Percentiles rank a stretch among this genome's conserved stretches.
phyloP scores from a whole-genome alignment of 2,888 invertebrate genomes.

The Alsophila aescularia region DNA sequence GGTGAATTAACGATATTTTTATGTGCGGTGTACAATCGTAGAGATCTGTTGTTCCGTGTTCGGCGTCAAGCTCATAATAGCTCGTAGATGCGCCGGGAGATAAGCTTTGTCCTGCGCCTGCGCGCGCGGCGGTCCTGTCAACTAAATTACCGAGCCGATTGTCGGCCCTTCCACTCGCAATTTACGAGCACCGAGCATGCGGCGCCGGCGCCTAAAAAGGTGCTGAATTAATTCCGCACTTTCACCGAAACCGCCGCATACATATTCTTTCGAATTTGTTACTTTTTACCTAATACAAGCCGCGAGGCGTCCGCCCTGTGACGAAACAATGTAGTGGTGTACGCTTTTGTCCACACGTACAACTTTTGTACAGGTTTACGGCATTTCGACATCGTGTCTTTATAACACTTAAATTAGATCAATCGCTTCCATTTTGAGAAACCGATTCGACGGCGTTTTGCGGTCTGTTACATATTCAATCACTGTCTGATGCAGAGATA shows the following conservation, averaged over 20 bases:
- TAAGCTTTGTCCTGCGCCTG: slow-evolving; percentile 63
- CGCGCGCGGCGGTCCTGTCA: slow-evolving; percentile 64
- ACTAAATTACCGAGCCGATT: slow-evolving; percentile 78
- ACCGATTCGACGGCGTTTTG: slow-evolving; percentile 7
- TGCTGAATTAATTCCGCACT: slow-evolving; percentile 53
- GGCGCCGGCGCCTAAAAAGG: slow-evolving; percentile 62
- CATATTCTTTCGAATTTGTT: slow-evolving; percentile 51
- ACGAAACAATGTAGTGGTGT: slow-evolving; percentile 30
- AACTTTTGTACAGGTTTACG: slow-evolving; percentile 8
- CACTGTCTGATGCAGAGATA: slow-evolving; percentile 25
- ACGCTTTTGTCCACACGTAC: slow-evolving; percentile 23
- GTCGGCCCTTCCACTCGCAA: slow-evolving; percentile 75
- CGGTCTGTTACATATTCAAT: slow-evolving; percentile 24
- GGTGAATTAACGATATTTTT: slow-evolving; percentile 31
- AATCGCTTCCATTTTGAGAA: neutral
- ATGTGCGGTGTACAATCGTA: slow-evolving; percentile 57
- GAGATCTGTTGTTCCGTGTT: slow-evolving; percentile 65
- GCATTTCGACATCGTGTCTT: slow-evolving; percentile 10
- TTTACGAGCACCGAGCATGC: slow-evolving; percentile 68
- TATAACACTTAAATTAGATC: slow-evolving; percentile 18
- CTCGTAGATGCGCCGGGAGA: slow-evolving; percentile 74
- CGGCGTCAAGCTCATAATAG: slow-evolving; percentile 77
- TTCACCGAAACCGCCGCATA: slow-evolving; percentile 48
- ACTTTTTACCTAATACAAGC: slow-evolving; percentile 44
- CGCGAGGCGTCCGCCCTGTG: slow-evolving; percentile 33